These are phyloP conservation scores for Acropora tenuis DNA, from an alignment of 64 coral and sea anemone species.

Conservation along the genomic window DNA sequence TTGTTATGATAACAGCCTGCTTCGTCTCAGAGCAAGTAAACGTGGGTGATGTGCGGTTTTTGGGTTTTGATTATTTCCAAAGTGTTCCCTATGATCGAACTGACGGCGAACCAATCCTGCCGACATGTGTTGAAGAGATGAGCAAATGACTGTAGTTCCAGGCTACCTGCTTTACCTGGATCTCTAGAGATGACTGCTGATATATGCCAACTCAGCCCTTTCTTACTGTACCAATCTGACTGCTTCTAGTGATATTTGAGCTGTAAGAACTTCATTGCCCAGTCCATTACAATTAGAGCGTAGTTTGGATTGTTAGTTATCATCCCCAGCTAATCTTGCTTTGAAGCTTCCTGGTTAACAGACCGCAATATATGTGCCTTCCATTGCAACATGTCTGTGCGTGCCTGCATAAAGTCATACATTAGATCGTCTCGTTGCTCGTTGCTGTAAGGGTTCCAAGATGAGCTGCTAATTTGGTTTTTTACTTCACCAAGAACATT, in stretches of 20 bases:
- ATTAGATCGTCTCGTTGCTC: constrained; percentile 38
- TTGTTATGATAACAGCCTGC: too few species aligned
- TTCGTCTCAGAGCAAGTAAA: too few species aligned
- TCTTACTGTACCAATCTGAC: constrained; percentile 38
- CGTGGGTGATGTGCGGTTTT: too few species aligned
- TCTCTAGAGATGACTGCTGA: constrained; percentile 17
- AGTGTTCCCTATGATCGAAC: neutral
- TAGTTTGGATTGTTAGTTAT: neutral
- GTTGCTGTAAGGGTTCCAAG: constrained; percentile 4
- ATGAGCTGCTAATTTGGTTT: neutral
- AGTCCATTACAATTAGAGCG: too few species aligned
- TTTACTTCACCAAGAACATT: neutral
- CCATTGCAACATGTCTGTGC: constrained; percentile 35
- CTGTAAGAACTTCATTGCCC: too few species aligned
- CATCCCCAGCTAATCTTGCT: constrained; percentile 27
- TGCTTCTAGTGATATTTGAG: constrained; percentile 12
- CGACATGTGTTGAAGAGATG: constrained; percentile 31
- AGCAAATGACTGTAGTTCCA: constrained; percentile 26
- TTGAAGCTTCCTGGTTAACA: constrained; percentile 39
- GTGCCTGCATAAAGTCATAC: constrained; percentile 36
- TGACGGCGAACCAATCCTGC: constrained; percentile 5
- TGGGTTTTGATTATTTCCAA: too few species aligned
- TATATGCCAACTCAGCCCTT: constrained; percentile 29
- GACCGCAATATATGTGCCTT: constrained; percentile 51
- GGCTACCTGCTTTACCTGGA: neutral